These are phyloP conservation scores for Nanorana parkeri DNA, from an alignment of 2,113 vertebrate species.

Conservation along the genomic window DNA sequence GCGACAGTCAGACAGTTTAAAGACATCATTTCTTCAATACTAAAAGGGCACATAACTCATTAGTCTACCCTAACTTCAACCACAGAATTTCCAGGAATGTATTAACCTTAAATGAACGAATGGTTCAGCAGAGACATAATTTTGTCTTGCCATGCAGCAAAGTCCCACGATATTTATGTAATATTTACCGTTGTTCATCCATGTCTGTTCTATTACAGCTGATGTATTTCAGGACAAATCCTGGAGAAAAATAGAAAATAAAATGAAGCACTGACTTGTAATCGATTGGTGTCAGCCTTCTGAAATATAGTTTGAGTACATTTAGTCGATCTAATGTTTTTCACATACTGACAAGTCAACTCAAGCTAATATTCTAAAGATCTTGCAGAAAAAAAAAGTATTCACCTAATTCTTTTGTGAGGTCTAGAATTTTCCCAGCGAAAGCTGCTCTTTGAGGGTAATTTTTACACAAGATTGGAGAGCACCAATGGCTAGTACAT, in stretches of 20 bases:
- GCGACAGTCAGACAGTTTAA: neutral
- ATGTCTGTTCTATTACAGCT: neutral
- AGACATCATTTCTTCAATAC: neutral
- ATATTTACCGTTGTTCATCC: neutral
- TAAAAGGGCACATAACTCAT: neutral
- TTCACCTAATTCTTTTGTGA: neutral
- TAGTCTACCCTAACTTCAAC: neutral
- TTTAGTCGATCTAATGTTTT: conserved; percentile 14
- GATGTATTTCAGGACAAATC: neutral
- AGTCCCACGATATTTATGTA: neutral
- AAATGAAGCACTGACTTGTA: neutral
- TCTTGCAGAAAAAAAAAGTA: neutral
- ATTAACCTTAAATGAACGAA: neutral
- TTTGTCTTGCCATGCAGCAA: neutral
- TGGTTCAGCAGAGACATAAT: neutral
- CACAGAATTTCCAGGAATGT: neutral
- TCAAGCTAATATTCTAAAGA: neutral
- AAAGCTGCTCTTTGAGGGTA: too few relatives aligned
- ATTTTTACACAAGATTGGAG: too few relatives aligned
- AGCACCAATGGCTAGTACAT: too few relatives aligned
- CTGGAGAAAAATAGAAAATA: neutral
- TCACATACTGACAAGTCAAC: conserved; percentile 12
- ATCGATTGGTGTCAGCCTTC: conserved; percentile 19
- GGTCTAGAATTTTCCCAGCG: too few relatives aligned
- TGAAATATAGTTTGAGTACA: conserved; percentile 9